A percentile compares a stretch with the other conserved stretches of the same genome.
Evolutionary conservation across 2,113 vertebrate genomes (phyloP).

Genomic region (Parotia lawesii): DNA sequence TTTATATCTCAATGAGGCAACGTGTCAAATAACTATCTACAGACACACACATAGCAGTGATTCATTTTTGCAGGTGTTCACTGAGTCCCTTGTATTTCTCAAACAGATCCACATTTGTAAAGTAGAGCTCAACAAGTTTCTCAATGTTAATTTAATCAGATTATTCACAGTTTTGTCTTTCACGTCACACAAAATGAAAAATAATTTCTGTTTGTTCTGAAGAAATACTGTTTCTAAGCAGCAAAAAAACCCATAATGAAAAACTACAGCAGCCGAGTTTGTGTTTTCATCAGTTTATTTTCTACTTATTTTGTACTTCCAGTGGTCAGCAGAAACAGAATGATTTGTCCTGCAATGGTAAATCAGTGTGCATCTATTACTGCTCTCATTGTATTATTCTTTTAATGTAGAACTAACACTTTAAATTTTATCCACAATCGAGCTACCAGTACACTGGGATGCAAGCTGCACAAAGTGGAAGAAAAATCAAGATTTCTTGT

Average conservation of each 20-base stretch:
- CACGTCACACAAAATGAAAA: conserved; percentile 33
- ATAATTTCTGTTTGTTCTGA: conserved; percentile 24
- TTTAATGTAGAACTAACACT: conserved; percentile 38
- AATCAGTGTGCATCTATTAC: conserved; percentile 23
- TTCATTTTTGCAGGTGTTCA: conserved; percentile 11
- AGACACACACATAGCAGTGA: not conserved
- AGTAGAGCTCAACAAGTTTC: conserved; percentile 48
- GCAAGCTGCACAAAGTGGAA: conserved; percentile 33
- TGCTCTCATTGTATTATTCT: conserved; percentile 34
- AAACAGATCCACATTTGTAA: not conserved
- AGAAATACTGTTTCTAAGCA: conserved; percentile 36
- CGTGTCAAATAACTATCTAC: not conserved
- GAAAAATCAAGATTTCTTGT: conserved; percentile 46
- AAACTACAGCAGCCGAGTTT: not conserved
- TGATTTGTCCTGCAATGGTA: conserved; percentile 21
- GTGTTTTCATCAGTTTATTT: conserved; percentile 31
- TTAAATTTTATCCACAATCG: conserved; percentile 36
- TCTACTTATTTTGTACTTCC: conserved; percentile 1
- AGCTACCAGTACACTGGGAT: conserved; percentile 23
- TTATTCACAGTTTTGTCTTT: conserved; percentile 30
- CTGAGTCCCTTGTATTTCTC: not conserved
- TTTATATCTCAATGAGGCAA: not conserved
- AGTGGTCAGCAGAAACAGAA: conserved; percentile 24
- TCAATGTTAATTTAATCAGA: conserved; percentile 52
- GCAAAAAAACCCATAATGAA: not conserved